These are phyloP conservation scores for Blastomussa wellsi DNA, from an alignment of 92 coral and sea anemone genomes.

Conservation along the genomic window DNA sequence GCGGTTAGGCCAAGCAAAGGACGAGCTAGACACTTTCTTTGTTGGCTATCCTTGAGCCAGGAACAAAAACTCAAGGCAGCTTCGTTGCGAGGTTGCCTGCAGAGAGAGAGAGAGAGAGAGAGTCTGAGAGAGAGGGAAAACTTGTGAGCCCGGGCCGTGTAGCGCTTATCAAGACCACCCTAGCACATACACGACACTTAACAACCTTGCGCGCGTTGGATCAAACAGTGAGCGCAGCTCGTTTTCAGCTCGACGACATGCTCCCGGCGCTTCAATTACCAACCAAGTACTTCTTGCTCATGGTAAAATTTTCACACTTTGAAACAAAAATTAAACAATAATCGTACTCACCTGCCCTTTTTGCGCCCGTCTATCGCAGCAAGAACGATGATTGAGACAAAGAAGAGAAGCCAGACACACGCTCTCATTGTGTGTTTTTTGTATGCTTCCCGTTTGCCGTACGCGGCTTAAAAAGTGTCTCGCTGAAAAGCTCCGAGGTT, in stretches of 20 bases:
- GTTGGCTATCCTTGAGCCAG: constrained; percentile 77
- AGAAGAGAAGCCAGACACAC: constrained; percentile 23
- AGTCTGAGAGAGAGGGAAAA: constrained; percentile 1
- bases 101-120: constrained; percentile 14
- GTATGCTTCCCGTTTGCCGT: constrained; percentile 24
- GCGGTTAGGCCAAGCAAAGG: constrained; percentile 66
- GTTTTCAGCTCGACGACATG: neutral
- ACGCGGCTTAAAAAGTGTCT: constrained; percentile 31
- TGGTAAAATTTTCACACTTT: constrained; percentile 43
- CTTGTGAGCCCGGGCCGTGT: constrained; percentile 1
- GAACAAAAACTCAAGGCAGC: constrained; percentile 41
- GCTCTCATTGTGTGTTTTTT: constrained; percentile 21
- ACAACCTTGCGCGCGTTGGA: constrained; percentile 14
- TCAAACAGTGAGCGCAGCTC: neutral
- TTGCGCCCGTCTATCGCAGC: constrained; percentile 25
- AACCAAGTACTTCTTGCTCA: constrained; percentile 26
- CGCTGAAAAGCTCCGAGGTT: constrained; percentile 28
- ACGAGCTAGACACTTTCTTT: constrained; percentile 48
- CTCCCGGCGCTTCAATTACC: constrained; percentile 27
- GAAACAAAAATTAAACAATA: constrained; percentile 15
- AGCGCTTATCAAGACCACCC: constrained; percentile 9
- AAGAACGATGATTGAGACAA: constrained; percentile 19
- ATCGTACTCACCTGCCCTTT: constrained; percentile 21
- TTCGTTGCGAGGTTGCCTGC: constrained; percentile 51
- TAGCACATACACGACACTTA: constrained; percentile 1